Base-by-base conservation (phyloP, 1,140 invertebrate genomes). In the Elysia chlorotica region DNA sequence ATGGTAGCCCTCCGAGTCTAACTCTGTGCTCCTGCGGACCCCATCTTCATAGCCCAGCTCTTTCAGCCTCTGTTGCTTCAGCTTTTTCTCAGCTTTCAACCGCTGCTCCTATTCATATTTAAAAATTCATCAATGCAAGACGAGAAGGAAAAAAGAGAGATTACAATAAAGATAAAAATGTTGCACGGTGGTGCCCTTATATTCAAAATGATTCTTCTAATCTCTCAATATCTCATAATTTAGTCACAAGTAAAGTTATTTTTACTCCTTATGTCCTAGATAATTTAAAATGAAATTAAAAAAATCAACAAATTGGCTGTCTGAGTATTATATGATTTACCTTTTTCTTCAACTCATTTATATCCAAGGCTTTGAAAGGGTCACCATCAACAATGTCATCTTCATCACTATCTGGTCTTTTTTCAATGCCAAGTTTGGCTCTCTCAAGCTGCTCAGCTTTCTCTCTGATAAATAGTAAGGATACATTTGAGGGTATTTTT, bases 281-380 rank as follows among this genome's bases (percentile, higher is more conserved):
- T n/a, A n/a, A n/a, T n/a, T n/a, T n/a, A n/a, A n/a, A n/a, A n/a
- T n/a, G n/a, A n/a, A n/a, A n/a, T n/a, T n/a, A n/a, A n/a, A n/a
- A n/a, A n/a, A n/a, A n/a, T n/a, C n/a, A n/a, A n/a, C n/a, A n/a
- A n/a, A n/a, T n/a, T n/a, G n/a, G n/a, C n/a, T n/a, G n/a, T n/a
- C n/a, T n/a, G n/a, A n/a, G n/a, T n/a, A n/a, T n/a, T n/a, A n/a
- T n/a, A n/a, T n/a, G n/a, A n/a, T n/a, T 2, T 59, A 69, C 67
- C 81, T 85, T 86, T 73, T 75, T 78, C 61, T 83, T 76, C 0
- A 85, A 57, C 53, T 80, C 73, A 0, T 83, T 65, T 30, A 80
- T n/a, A 71, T 84, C 76, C 4, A 85, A 54, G 14, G 63, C 67
- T 65, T 81, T 81, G 66, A 85, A 86, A 10, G 85, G 85, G 73